phyloP scores from a whole-genome alignment of 2,888 invertebrate species.

The Drosophila lutescens region DNA sequence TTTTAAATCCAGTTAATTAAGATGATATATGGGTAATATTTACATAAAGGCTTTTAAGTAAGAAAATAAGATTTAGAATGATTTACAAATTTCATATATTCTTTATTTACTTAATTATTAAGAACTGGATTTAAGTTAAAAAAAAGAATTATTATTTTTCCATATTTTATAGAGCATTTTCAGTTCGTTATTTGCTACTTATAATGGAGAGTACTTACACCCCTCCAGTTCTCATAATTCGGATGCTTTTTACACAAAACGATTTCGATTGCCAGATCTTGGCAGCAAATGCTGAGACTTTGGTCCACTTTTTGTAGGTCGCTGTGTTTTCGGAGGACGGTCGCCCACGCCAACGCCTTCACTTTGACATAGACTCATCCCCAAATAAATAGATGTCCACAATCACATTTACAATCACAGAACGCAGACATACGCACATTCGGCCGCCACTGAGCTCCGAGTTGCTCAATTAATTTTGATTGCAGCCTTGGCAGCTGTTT shows the following conservation, averaged over 20 bases:
- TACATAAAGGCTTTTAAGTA: too few relatives aligned
- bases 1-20: too few relatives aligned
- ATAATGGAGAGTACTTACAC: background rate
- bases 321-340: conserved; percentile 41
- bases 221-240: conserved; percentile 47
- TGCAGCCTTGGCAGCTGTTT: conserved; percentile 75
- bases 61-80: too few relatives aligned
- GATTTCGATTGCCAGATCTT: conserved; percentile 44
- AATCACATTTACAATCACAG: conserved; percentile 6
- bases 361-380: conserved; percentile 55
- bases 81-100: too few relatives aligned
- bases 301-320: conserved; percentile 63
- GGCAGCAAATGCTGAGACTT: conserved; percentile 25
- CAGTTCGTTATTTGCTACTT: background rate
- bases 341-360: conserved; percentile 72
- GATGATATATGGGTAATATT: too few relatives aligned
- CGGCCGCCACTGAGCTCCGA: conserved; percentile 61
- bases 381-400: conserved; percentile 27
- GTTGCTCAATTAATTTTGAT: conserved; percentile 76
- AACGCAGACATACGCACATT: background rate
- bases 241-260: conserved; percentile 58
- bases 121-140: too few relatives aligned
- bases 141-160: background rate
- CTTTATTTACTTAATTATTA: too few relatives aligned
- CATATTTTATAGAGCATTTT: conserved; percentile 29